phyloP scores from a whole-genome alignment of 2,113 vertebrate species.

The Hiodon alosoides region DNA sequence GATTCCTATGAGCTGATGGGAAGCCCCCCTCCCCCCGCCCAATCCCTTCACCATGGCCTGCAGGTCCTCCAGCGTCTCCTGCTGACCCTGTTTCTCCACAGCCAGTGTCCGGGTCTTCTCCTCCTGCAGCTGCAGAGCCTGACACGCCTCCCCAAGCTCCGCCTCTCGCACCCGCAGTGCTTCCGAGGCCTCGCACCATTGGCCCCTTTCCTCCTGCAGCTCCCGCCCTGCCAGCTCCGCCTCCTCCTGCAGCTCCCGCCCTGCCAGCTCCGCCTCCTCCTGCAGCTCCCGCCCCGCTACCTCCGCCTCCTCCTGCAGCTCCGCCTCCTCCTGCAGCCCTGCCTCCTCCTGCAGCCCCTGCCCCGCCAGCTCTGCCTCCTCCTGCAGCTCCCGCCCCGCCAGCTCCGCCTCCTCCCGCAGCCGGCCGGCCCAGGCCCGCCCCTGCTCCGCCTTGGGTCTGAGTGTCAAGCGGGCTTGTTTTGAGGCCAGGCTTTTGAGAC shows the following conservation, averaged over 20 bases:
- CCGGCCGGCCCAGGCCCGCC: too few species aligned
- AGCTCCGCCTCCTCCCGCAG: neutral
- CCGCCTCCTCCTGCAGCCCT: slow-evolving; percentile 15
- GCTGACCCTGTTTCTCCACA: slow-evolving; percentile 22
- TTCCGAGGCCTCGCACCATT: slow-evolving; percentile 17
- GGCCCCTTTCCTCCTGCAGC: slow-evolving; percentile 8
- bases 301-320: slow-evolving; percentile 22
- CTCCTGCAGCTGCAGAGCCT: slow-evolving; percentile 20
- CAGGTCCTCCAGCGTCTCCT: slow-evolving; percentile 22
- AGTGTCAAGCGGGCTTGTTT: too few species aligned
- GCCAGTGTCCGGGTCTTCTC: slow-evolving; percentile 28
- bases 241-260: neutral
- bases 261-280: neutral
- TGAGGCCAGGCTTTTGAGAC: too few species aligned
- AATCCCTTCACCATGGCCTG: slow-evolving; percentile 23
- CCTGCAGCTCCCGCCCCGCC: neutral
- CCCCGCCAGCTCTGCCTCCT: neutral
- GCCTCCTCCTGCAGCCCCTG: neutral
- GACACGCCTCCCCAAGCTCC: slow-evolving; percentile 29
- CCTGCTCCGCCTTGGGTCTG: too few species aligned
- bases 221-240: slow-evolving; percentile 14
- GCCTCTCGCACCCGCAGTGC: slow-evolving; percentile 19
- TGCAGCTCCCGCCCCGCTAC: slow-evolving; percentile 9
- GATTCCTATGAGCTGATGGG: slow-evolving; percentile 51
- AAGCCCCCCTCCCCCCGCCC: slow-evolving; percentile 29